phyloP scores from a whole-genome alignment of 2,888 invertebrate genomes.

The Aleiodes alternator region DNA sequence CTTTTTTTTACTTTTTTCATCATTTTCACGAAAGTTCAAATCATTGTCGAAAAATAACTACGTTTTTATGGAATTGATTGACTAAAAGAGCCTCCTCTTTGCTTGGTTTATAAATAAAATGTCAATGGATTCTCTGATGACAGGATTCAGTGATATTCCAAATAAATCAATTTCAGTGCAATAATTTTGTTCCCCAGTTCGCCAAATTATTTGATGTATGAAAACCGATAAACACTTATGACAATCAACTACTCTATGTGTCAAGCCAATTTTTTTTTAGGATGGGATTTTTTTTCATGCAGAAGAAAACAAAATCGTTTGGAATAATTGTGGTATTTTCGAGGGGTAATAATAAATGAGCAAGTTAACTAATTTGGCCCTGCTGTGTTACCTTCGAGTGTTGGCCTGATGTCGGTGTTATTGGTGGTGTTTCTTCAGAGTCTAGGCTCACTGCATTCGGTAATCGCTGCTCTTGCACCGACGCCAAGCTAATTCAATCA shows the following conservation, averaged over 20 bases:
- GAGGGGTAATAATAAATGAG: background rate
- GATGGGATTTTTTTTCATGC: conserved; percentile 17
- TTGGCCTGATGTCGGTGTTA: conserved; percentile 79
- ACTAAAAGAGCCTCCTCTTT: no score
- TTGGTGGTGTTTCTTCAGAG: conserved; percentile 78
- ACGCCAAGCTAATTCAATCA: conserved; percentile 85
- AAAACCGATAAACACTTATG: conserved; percentile 11
- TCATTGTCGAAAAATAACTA: no score
- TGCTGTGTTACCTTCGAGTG: conserved; percentile 84
- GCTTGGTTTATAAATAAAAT: no score
- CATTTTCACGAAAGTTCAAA: no score
- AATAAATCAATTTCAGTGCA: background rate
- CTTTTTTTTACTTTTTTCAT: background rate
- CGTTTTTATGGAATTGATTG: no score
- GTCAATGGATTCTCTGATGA: no score
- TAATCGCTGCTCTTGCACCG: conserved; percentile 96
- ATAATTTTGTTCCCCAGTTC: background rate
- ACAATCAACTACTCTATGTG: conserved; percentile 13
- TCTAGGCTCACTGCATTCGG: conserved; percentile 81
- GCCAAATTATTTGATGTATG: background rate
- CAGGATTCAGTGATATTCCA: background rate
- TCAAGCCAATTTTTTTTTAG: conserved; percentile 1
- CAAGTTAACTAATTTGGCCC: conserved; percentile 18
- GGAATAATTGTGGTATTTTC: conserved; percentile 59
- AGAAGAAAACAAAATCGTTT: conserved; percentile 1